phyloP scores from a whole-genome alignment of 2,797 vertebrate genomes.

The Melanotaenia pygmaea region DNA sequence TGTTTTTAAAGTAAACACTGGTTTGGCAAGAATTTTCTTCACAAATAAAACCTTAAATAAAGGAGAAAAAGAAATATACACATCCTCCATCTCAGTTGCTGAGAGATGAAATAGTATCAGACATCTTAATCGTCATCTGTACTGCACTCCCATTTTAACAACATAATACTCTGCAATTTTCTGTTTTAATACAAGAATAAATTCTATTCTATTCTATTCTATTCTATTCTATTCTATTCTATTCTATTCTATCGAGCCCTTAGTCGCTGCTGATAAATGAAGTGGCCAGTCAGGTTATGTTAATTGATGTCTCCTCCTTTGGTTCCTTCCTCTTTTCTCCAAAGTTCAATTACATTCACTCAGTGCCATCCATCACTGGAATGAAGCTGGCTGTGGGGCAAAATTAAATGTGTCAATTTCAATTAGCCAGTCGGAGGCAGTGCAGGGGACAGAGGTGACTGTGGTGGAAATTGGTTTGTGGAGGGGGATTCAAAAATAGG shows the following conservation, averaged over 20 bases:
- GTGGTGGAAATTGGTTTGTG: slow-evolving; percentile 69
- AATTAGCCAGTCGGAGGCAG: slow-evolving; percentile 76
- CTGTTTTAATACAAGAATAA: too few species aligned
- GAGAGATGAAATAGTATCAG: slow-evolving; percentile 19
- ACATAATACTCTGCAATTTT: neutral
- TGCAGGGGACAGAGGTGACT: slow-evolving; percentile 66
- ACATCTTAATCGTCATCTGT: slow-evolving; percentile 22
- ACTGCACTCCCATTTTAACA: neutral
- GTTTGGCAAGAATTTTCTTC: slow-evolving; percentile 18
- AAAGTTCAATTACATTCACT: slow-evolving; percentile 85
- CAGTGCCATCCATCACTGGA: slow-evolving; percentile 83
- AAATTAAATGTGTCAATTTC: slow-evolving; percentile 86
- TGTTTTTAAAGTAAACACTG: neutral
- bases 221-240: slow-evolving; percentile 36
- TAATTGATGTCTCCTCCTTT: slow-evolving; percentile 81
- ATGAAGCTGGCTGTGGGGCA: slow-evolving; percentile 78
- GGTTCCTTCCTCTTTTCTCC: slow-evolving; percentile 80
- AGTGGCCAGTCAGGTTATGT: slow-evolving; percentile 77
- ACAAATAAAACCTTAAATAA: slow-evolving; percentile 29
- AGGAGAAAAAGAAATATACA: neutral
- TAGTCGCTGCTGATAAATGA: slow-evolving; percentile 77
- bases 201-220: slow-evolving; percentile 27
- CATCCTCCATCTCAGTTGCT: neutral
- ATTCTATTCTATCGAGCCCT: slow-evolving; percentile 52
- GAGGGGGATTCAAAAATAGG: slow-evolving; percentile 45